Percentiles rank a stretch among this genome's conserved stretches.
These are phyloP conservation scores for Hycleus cichorii DNA, from an alignment of 1,140 invertebrate genomes.

Conservation along the genomic window DNA sequence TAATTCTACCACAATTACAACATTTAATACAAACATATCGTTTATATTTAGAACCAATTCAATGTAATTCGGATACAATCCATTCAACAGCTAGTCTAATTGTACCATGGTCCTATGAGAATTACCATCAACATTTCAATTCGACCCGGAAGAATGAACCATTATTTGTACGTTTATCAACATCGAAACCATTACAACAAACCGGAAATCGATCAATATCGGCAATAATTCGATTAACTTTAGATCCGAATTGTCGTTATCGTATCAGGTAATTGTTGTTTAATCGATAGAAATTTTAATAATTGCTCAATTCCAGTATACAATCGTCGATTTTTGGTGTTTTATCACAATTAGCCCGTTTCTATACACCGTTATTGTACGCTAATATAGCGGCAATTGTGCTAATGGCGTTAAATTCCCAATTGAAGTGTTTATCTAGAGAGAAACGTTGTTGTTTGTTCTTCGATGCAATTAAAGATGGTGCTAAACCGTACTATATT, in stretches of 20 bases:
- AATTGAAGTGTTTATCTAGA: slow-evolving; percentile 29
- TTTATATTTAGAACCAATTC: slow-evolving; percentile 48
- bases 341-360: slow-evolving; percentile 39
- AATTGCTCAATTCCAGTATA: slow-evolving; percentile 27
- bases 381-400: slow-evolving; percentile 41
- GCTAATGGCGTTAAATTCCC: slow-evolving; percentile 40
- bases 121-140: slow-evolving; percentile 53
- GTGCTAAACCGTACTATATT: slow-evolving; percentile 43
- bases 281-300: not conserved
- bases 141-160: slow-evolving; percentile 41
- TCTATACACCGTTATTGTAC: slow-evolving; percentile 40
- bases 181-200: slow-evolving; percentile 39
- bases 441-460: slow-evolving; percentile 36
- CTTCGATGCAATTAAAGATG: slow-evolving; percentile 39
- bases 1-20: slow-evolving; percentile 49
- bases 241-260: slow-evolving; percentile 54
- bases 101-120: slow-evolving; percentile 57
- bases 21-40: slow-evolving; percentile 53
- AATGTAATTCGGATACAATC: slow-evolving; percentile 42
- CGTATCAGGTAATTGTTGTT: slow-evolving; percentile 43
- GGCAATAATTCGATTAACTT: slow-evolving; percentile 45
- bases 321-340: slow-evolving; percentile 30
- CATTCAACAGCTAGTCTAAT: slow-evolving; percentile 53
- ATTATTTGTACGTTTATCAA: slow-evolving; percentile 46
- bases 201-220: slow-evolving; percentile 36